Base-by-base conservation (phyloP, 2,113 vertebrate species). In the Zapus hudsonius region DNA sequence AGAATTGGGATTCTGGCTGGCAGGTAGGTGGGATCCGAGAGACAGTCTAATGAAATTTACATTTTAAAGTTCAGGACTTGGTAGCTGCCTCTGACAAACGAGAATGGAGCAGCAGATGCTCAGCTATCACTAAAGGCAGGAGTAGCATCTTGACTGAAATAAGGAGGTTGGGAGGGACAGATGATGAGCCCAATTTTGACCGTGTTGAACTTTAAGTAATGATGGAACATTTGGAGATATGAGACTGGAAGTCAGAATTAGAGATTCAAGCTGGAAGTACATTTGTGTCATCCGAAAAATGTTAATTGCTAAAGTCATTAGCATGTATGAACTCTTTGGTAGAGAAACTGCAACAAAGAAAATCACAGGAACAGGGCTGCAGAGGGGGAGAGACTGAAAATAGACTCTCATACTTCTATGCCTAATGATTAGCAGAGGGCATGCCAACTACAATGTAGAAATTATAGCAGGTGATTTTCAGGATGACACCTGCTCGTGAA, bases 171-270 rank as follows among this genome's bases (percentile, higher is more conserved):
- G 63, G 86, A 97, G 81, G 94, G 80, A 95, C 96, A 97, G 89
- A 96, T 93, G 96, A 97, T 83, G 80, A 96, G 90, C 91, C 72
- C 96, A 91, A 59, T 93, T 88, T 90, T 87, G 93, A 67, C 93
- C 89, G 44, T 63, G 57, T 36, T 95, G 96, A 96, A 94, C 90
- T 97, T 95, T 93, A 95, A 93, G 94, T 55, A 91, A 84, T 87
- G 76, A 97, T 70, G 81, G 91, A 97, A 96, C 94, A 96, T 93
- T 96, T 95, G 94, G 95, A 95, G 94, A 94, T 52, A 84, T 3
- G 80, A 89, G 73, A 72, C 47, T 59, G 80, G 33, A 89, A 87
- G 61, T 89, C 94, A 89, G 93, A 93, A 95, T 92, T 69, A 90
- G 67, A 90, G 91, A 96, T 61, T 90, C 96, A 95, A 96, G 91